Percentiles rank a stretch among this genome's conserved stretches.
Conservation (phyloP, 2,113 vertebrate species). For the Xiphorhynchus elegans region DNA sequence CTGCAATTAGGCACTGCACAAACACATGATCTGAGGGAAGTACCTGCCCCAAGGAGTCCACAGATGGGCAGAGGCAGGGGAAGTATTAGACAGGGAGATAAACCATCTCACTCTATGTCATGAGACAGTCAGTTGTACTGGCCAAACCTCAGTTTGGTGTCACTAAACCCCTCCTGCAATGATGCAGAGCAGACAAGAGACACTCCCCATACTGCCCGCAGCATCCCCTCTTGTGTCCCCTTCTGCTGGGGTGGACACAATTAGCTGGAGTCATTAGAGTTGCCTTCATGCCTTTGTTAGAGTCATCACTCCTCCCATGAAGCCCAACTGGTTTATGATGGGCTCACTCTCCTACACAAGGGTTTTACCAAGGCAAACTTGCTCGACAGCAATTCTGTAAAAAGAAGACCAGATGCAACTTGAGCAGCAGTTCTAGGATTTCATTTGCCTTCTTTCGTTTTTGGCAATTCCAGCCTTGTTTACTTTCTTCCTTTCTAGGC, state of each 20-base stretch:
- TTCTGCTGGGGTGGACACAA: neutral
- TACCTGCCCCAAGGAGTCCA: neutral
- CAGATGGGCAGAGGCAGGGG: neutral
- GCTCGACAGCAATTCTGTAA: fast-evolving
- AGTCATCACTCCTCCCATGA: too few relatives aligned
- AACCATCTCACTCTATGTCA: fast-evolving
- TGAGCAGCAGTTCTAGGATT: neutral
- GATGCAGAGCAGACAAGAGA: neutral
- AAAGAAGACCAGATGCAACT: neutral
- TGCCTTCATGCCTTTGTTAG: neutral
- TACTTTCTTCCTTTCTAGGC: neutral
- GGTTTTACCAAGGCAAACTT: neutral
- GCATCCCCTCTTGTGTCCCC: fast-evolving
- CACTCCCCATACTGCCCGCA: fast-evolving
- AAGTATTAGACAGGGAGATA: fast-evolving
- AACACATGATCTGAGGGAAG: neutral
- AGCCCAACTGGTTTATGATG: neutral
- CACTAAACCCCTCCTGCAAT: neutral
- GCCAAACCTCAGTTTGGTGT: neutral
- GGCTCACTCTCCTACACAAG: fast-evolving
- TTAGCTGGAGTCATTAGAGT: neutral
- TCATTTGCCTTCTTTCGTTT: neutral
- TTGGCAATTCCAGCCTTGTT: neutral
- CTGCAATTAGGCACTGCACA: conserved; percentile 2
- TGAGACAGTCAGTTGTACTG: fast-evolving